Percentiles rank a stretch among this genome's conserved stretches.
These are phyloP conservation scores for Cheiracanthium punctorium DNA, from an alignment of 2,888 invertebrate species.

Conservation along the genomic window DNA sequence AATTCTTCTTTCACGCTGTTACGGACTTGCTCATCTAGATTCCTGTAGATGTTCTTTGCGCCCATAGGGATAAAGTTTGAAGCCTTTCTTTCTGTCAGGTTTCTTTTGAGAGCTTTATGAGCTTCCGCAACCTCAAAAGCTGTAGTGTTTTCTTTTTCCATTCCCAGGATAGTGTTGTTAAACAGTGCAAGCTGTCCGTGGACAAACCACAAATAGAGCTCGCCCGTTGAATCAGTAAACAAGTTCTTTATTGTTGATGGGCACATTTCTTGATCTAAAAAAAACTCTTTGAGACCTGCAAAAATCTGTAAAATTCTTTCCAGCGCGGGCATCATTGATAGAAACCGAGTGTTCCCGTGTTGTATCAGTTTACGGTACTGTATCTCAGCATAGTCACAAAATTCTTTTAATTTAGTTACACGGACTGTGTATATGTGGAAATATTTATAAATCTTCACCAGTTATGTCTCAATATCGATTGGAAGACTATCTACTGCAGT, in stretches of 20 bases:
- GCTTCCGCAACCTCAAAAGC: too few relatives aligned
- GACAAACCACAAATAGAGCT: neutral
- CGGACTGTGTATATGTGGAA: neutral
- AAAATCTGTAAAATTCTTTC: neutral
- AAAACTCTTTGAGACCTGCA: neutral
- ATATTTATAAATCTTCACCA: too few relatives aligned
- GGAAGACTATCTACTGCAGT: neutral
- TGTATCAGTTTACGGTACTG: constrained; percentile 1
- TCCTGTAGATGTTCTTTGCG: too few relatives aligned
- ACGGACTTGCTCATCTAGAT: too few relatives aligned
- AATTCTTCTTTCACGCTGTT: too few relatives aligned
- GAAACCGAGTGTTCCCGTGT: constrained; percentile 3
- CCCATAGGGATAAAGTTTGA: too few relatives aligned
- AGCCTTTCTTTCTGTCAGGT: too few relatives aligned
- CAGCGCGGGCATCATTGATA: too few relatives aligned
- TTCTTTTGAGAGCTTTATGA: too few relatives aligned
- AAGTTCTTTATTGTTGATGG: neutral
- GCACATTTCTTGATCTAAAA: neutral
- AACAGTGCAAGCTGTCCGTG: neutral
- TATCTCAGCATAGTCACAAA: constrained; percentile 1
- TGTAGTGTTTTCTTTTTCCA: neutral
- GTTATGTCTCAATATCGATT: neutral
- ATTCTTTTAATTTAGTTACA: neutral
- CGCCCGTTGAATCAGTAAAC: neutral
- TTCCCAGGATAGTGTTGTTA: neutral